phyloP scores from a whole-genome alignment of 2,113 vertebrate genomes.

The Pantherophis guttatus region DNA sequence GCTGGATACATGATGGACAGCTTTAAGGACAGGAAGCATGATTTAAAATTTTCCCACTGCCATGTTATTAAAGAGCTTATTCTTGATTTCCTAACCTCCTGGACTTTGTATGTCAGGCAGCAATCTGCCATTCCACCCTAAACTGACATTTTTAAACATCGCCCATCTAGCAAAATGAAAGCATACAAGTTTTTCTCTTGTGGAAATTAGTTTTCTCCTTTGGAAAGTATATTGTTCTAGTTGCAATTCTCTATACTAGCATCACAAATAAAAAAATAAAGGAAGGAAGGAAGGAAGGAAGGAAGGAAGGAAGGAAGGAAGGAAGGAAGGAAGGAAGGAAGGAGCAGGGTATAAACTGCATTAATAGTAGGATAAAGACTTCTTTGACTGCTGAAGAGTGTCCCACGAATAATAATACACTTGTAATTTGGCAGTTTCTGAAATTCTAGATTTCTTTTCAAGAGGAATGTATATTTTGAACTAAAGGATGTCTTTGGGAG shows the following conservation, averaged over 20 bases:
- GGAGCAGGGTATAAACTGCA: conserved; percentile 50
- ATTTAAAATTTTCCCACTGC: neutral
- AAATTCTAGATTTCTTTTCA: conserved; percentile 64
- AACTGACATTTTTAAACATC: neutral
- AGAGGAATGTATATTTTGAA: conserved; percentile 61
- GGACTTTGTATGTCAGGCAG: neutral
- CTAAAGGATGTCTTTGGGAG: conserved; percentile 65
- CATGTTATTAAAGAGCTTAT: neutral
- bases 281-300: conserved; percentile 33
- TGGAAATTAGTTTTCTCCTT: conserved; percentile 10
- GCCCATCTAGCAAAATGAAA: fast-evolving
- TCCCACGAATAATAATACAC: conserved; percentile 38
- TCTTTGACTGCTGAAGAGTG: conserved; percentile 55
- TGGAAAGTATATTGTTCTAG: conserved; percentile 31
- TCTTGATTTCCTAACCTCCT: fast-evolving
- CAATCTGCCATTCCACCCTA: neutral
- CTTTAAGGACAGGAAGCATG: neutral
- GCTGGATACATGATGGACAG: neutral
- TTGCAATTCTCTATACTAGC: conserved; percentile 38
- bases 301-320: conserved; percentile 41
- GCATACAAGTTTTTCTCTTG: conserved; percentile 22
- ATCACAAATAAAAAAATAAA: conserved; percentile 50
- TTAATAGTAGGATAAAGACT: conserved; percentile 59
- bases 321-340: conserved; percentile 58
- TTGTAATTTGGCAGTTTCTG: conserved; percentile 59